phyloP scores from a whole-genome alignment of 1,140 invertebrate genomes.

The Pseudomyrmex sp. region DNA sequence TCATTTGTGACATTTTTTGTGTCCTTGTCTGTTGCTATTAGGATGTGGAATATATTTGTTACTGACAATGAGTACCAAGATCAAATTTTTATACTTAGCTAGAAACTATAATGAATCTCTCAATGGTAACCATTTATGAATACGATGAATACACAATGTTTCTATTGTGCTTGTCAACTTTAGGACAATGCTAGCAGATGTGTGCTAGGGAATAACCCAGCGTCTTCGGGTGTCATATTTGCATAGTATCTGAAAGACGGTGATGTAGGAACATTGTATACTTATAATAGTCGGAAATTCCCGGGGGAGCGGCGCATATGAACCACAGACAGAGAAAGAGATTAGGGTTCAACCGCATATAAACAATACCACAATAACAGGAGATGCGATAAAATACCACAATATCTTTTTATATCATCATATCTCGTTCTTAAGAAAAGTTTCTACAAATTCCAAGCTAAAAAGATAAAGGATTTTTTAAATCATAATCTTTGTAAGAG shows the following conservation, averaged over 20 bases:
- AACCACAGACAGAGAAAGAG: neutral
- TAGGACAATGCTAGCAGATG: neutral
- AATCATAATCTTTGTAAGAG: too few species aligned
- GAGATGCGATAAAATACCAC: neutral
- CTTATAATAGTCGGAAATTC: constrained; percentile 28
- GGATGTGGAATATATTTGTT: neutral
- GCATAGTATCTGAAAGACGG: neutral
- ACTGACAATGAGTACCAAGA: neutral
- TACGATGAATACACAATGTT: constrained; percentile 12
- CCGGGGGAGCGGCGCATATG: constrained; percentile 30
- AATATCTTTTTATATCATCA: neutral
- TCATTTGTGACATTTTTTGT: too few species aligned
- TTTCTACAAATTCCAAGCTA: neutral
- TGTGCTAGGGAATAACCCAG: neutral
- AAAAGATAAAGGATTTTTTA: neutral
- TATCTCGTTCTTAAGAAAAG: neutral
- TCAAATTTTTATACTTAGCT: neutral
- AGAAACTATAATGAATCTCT: constrained; percentile 13
- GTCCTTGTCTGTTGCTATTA: too few species aligned
- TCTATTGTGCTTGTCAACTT: constrained; percentile 2
- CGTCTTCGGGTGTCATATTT: neutral
- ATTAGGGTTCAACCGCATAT: constrained; percentile 18
- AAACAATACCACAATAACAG: neutral
- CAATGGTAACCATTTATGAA: neutral
- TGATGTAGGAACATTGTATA: neutral